Base-by-base conservation (phyloP, 2,888 invertebrate species). In the Chouioia cunea region DNA sequence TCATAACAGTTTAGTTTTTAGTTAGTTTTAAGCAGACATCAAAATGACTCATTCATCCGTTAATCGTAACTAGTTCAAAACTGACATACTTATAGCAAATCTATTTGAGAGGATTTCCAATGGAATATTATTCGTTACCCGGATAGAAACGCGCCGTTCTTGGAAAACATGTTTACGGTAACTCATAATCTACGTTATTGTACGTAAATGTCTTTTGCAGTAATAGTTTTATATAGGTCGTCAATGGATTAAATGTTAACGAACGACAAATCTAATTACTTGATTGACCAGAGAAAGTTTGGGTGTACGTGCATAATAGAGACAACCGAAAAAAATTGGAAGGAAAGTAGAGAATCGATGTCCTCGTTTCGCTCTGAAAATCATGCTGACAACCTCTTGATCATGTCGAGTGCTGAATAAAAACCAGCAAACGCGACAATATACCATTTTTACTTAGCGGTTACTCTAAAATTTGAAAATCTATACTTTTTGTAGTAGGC, bases 371-470 rank as follows among this genome's bases (percentile, higher is more conserved):
- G 36, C 57, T 62, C 63, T 69, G 27, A 60, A 57, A 69, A 63
- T 69, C 56, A 48, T 50, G 57, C 63, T 63, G 68, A 63, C 68
- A 62, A 69, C 48, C 43, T 48, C 68, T 69, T 62, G 68, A 69
- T 69, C 68, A 69, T 50, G 62, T 69, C 62, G 68, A 69, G 68
- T 69, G 68, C 68, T 56, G 57, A 56, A 63, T 63, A 69, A 69
- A 69, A 50, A 46, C 47, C 6, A 6, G 23, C 18, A 53, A 66
- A 67, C 22, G 47, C n/a, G 10, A 10, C 18, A 50, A 43, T 54
- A 27, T 46, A 66, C 36, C 53, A 47, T 27, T 23, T 44, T 59
- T 53, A 18, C 15, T 36, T 36, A 6, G 27, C 36, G 36, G 36
- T 36, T 2, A 10, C 66, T 23, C 18, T 23, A 46, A 50, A 44